Evolutionary conservation across 2,888 invertebrate species (phyloP).

Genomic region (Eutolmus rufibarbis): DNA sequence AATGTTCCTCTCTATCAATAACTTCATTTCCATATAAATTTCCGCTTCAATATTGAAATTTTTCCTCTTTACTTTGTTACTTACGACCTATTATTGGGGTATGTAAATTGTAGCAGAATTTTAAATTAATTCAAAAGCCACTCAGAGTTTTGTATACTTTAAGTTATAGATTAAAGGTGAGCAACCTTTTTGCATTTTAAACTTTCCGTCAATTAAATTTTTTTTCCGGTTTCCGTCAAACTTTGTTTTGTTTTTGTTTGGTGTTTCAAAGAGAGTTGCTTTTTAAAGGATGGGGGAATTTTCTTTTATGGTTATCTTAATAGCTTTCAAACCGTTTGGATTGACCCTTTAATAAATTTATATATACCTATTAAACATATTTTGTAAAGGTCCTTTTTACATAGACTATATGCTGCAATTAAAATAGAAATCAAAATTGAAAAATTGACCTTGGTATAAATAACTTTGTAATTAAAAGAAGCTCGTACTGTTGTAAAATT

Average conservation of each 20-base stretch:
- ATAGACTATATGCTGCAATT: too few relatives aligned
- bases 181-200: not conserved
- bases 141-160: not conserved
- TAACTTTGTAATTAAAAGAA: not conserved
- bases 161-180: not conserved
- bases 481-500: not conserved
- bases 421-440: too few relatives aligned
- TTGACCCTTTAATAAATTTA: not conserved
- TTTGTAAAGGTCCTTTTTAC: not conserved
- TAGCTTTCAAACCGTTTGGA: not conserved
- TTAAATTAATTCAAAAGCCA: not conserved
- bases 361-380: not conserved
- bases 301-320: not conserved
- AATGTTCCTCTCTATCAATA: not conserved
- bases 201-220: not conserved
- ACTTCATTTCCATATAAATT: not conserved
- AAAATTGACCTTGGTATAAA: too few relatives aligned
- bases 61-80: not conserved
- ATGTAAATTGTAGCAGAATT: not conserved
- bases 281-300: not conserved
- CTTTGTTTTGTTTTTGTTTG: not conserved
- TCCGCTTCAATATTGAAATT: not conserved
- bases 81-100: not conserved
- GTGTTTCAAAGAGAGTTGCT: not conserved
- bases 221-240: not conserved